These are phyloP conservation scores for Pseudomyrmex sp. DNA, from an alignment of 1,140 invertebrate genomes.

Conservation along the genomic window DNA sequence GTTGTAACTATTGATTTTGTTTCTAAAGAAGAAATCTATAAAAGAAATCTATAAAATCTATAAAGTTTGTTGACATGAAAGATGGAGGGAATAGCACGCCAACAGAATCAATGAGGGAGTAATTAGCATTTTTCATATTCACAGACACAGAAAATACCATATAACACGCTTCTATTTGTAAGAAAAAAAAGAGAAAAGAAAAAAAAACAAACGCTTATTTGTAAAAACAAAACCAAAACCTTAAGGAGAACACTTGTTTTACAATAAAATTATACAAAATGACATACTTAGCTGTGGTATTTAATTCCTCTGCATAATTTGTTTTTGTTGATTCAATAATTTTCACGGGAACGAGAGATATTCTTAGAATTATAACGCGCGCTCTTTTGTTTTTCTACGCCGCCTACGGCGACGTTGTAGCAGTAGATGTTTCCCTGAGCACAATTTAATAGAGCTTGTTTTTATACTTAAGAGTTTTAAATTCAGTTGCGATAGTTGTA, in stretches of 20 bases:
- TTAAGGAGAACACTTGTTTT: conserved; percentile 24
- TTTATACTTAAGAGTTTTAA: conserved; percentile 34
- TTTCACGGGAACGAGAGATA: not conserved
- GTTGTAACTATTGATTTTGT: conserved; percentile 7
- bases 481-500: not conserved
- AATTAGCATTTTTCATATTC: conserved; percentile 27
- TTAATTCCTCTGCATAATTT: conserved; percentile 28
- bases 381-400: not conserved
- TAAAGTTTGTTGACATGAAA: not conserved
- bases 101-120: conserved; percentile 7
- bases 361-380: too few species aligned
- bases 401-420: not conserved
- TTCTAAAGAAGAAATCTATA: not conserved
- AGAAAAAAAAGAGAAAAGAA: too few species aligned
- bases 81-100: not conserved
- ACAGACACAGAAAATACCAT: conserved; percentile 19
- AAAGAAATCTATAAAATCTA: not conserved
- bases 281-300: conserved; percentile 43
- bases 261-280: conserved; percentile 40
- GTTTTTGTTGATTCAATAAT: conserved; percentile 7
- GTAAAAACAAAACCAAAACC: conserved; percentile 29
- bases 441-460: conserved; percentile 18
- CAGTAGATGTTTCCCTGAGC: conserved; percentile 14
- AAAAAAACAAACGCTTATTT: not conserved
- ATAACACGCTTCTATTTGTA: conserved; percentile 2